A percentile compares a stretch with the other conserved stretches of the same genome.
These are phyloP conservation scores for Tenthredo scrophulariae DNA, from an alignment of 2,888 invertebrate species.

Conservation along the genomic window DNA sequence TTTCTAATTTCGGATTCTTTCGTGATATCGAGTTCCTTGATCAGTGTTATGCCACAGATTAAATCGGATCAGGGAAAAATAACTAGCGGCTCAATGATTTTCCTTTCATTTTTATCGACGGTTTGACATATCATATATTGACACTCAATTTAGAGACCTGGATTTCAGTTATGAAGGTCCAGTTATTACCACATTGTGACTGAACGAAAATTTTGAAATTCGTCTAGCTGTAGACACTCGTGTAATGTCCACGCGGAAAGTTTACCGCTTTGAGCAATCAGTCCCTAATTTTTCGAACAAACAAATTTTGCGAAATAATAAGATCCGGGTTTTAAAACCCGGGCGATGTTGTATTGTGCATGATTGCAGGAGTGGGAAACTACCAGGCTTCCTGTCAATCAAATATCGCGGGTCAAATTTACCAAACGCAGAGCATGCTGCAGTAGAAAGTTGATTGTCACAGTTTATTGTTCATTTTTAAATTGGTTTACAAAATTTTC, in stretches of 20 bases:
- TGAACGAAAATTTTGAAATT: neutral
- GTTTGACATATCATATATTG: neutral
- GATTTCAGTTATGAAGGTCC: neutral
- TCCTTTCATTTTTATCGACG: slow-evolving; percentile 5
- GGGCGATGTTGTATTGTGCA: neutral
- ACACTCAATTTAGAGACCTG: neutral
- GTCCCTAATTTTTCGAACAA: neutral
- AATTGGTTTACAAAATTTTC: neutral
- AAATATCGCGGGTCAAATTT: neutral
- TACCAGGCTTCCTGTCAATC: neutral
- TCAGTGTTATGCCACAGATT: neutral
- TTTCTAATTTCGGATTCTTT: neutral
- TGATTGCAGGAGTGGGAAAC: slow-evolving; percentile 11
- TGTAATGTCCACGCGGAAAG: neutral
- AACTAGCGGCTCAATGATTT: neutral
- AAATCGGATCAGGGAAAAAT: neutral
- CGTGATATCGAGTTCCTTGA: slow-evolving; percentile 35
- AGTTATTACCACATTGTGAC: neutral
- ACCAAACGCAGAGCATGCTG: neutral
- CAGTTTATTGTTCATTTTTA: neutral
- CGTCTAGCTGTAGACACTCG: neutral
- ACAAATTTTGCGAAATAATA: neutral
- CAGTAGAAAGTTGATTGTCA: neutral
- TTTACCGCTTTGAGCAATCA: neutral
- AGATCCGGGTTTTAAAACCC: neutral